Evolutionary conservation across 2,888 invertebrate genomes (phyloP).

Genomic region (Plusia festucae): DNA sequence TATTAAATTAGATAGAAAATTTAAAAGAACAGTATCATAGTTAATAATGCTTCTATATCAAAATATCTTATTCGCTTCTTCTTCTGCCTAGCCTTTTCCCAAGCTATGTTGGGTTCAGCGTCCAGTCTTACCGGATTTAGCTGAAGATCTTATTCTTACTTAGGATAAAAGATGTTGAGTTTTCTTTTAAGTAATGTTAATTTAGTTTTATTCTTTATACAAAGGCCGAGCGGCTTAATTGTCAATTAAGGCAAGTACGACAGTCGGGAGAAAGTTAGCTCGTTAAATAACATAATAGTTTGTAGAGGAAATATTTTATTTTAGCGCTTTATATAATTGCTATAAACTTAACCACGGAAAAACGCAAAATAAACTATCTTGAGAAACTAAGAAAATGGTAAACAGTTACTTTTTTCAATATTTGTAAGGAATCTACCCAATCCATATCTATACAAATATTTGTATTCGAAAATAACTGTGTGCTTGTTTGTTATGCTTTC

Average conservation of each 20-base stretch:
- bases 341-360: slow-evolving; percentile 33
- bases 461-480: no score
- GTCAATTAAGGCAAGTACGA: slow-evolving; percentile 41
- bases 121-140: no score
- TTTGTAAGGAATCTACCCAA: not conserved
- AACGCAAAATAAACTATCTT: slow-evolving; percentile 4
- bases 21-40: no score
- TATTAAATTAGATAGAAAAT: no score
- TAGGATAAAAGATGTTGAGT: not conserved
- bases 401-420: not conserved
- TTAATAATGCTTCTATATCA: no score
- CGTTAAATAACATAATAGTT: slow-evolving; percentile 41
- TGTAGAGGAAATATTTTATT: slow-evolving; percentile 21
- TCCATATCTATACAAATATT: no score
- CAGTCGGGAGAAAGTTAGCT: slow-evolving; percentile 14
- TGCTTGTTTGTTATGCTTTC: no score
- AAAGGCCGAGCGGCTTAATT: slow-evolving; percentile 64
- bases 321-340: slow-evolving; percentile 40
- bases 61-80: no score
- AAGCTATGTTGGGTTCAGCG: no score
- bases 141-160: not conserved
- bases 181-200: slow-evolving; percentile 53
- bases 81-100: no score
- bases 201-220: slow-evolving; percentile 65
- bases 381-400: slow-evolving; percentile 15